Conservation (phyloP, 1,140 invertebrate genomes). For the Bombus ignitus region DNA sequence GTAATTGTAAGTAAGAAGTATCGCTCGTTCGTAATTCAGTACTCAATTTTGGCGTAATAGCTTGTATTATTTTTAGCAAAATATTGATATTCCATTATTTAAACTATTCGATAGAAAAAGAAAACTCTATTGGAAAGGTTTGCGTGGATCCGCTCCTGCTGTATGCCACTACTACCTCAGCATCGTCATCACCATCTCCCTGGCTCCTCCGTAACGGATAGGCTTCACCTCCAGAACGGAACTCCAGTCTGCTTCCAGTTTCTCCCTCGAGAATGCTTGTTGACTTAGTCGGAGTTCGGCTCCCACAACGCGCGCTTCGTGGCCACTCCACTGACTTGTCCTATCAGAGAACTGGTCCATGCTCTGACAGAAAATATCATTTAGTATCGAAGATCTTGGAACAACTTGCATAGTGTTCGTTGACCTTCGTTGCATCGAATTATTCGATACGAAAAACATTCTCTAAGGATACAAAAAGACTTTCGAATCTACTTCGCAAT, state of each 20-base stretch:
- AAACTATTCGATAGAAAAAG: slow-evolving; percentile 14
- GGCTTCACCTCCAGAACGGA: slow-evolving; percentile 70
- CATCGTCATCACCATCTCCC: slow-evolving; percentile 70
- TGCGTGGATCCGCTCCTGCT: slow-evolving; percentile 59
- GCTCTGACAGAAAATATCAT: slow-evolving; percentile 24
- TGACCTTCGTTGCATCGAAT: neutral
- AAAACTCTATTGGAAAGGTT: slow-evolving; percentile 25
- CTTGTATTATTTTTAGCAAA: neutral
- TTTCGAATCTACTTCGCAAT: neutral
- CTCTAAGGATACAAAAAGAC: neutral
- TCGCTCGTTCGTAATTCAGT: no score
- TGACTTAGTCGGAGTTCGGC: slow-evolving; percentile 59
- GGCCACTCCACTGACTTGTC: slow-evolving; percentile 20
- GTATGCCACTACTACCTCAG: slow-evolving; percentile 62
- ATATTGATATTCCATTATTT: neutral
- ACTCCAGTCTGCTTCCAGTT: slow-evolving; percentile 71
- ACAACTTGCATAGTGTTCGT: neutral
- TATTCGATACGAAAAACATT: neutral
- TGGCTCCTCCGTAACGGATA: slow-evolving; percentile 69
- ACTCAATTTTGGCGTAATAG: neutral
- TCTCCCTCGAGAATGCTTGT: slow-evolving; percentile 60
- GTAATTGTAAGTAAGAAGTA: no score
- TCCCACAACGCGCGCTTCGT: slow-evolving; percentile 60
- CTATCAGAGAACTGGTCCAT: neutral
- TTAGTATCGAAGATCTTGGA: neutral